These are phyloP conservation scores for Prochilodus magdalenae DNA, from an alignment of 2,113 vertebrate genomes.

Conservation along the genomic window DNA sequence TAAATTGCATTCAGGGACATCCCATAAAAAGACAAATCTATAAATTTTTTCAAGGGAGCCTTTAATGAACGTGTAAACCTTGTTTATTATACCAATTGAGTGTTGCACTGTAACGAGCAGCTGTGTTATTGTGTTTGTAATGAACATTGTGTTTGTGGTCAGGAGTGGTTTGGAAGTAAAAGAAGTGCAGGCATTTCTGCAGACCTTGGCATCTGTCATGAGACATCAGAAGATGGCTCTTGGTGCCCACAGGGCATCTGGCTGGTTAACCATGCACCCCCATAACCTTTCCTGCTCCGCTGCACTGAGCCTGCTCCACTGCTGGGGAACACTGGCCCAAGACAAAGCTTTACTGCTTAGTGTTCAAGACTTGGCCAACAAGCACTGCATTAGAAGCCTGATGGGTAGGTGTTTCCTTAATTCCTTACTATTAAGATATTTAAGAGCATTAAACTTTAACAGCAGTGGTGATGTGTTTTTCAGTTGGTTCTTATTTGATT, in stretches of 20 bases:
- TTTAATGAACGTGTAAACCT: too few relatives aligned
- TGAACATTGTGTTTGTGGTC: slow-evolving; percentile 15
- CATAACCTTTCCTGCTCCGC: slow-evolving; percentile 77
- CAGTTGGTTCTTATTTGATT: too few relatives aligned
- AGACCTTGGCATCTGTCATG: slow-evolving; percentile 80
- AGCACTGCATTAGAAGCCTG: slow-evolving; percentile 77
- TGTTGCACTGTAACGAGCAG: not conserved
- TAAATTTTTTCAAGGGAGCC: too few relatives aligned
- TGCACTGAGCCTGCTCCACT: slow-evolving; percentile 80
- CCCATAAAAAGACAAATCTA: too few relatives aligned
- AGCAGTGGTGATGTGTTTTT: too few relatives aligned
- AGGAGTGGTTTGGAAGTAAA: slow-evolving; percentile 76
- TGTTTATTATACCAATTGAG: too few relatives aligned
- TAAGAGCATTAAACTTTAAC: too few relatives aligned
- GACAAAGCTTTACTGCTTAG: slow-evolving; percentile 73
- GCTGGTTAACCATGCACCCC: slow-evolving; percentile 72
- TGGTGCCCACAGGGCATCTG: slow-evolving; percentile 66
- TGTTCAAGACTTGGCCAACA: slow-evolving; percentile 76
- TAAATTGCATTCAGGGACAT: too few relatives aligned
- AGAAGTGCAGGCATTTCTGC: slow-evolving; percentile 76
- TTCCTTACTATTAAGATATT: too few relatives aligned
- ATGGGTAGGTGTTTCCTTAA: slow-evolving; percentile 72
- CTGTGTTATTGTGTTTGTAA: slow-evolving; percentile 2
- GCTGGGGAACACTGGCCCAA: slow-evolving; percentile 80
- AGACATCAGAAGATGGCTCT: slow-evolving; percentile 73